phyloP scores from a whole-genome alignment of 2,888 invertebrate genomes.

The Steinernema scapterisci region DNA sequence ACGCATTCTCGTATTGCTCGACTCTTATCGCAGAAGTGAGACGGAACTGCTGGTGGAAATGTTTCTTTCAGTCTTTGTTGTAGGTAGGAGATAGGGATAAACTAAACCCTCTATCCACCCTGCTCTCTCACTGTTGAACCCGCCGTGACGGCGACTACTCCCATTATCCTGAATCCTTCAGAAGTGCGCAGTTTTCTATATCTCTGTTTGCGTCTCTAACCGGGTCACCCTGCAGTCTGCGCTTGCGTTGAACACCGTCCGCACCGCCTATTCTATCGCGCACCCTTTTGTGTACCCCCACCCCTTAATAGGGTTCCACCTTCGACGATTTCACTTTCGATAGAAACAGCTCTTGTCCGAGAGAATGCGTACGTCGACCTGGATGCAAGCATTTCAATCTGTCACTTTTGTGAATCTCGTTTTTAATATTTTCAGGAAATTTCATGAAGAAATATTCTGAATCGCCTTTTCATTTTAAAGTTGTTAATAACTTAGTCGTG shows the following conservation, averaged over 20 bases:
- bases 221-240: conserved; percentile 31
- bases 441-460: no score
- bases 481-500: no score
- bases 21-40: conserved; percentile 26
- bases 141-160: conserved; percentile 29
- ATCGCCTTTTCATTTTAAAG: no score
- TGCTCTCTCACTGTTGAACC: conserved; percentile 28
- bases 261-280: conserved; percentile 31
- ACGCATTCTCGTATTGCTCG: conserved; percentile 30
- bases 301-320: conserved; percentile 33
- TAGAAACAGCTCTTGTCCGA: conserved; percentile 31
- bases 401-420: neutral
- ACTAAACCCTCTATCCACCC: conserved; percentile 23
- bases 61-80: conserved; percentile 32
- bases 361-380: conserved; percentile 30
- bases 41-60: conserved; percentile 32
- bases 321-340: conserved; percentile 32
- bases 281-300: conserved; percentile 30
- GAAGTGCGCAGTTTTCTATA: conserved; percentile 33
- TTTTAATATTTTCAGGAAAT: no score
- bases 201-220: conserved; percentile 33
- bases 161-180: conserved; percentile 33
- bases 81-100: conserved; percentile 28
- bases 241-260: conserved; percentile 32
- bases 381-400: conserved; percentile 30